phyloP scores from a whole-genome alignment of 2,888 invertebrate genomes.

The Tetramorium bicarinatum region DNA sequence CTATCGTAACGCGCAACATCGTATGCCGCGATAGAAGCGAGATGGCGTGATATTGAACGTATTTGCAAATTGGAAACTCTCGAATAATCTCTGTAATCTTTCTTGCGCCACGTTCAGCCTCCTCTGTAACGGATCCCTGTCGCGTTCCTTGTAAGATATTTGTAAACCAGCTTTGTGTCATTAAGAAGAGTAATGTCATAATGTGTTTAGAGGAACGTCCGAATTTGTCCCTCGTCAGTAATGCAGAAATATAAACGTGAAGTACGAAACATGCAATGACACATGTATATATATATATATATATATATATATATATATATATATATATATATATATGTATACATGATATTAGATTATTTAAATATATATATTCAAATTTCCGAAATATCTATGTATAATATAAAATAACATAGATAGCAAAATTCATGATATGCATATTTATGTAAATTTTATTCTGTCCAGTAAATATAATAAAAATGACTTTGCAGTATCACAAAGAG shows the following conservation, averaged over 20 bases:
- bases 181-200: constrained; percentile 42
- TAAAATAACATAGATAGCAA: constrained; percentile 5
- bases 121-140: constrained; percentile 23
- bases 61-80: constrained; percentile 63
- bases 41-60: constrained; percentile 38
- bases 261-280: neutral
- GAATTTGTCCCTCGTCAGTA: constrained; percentile 27
- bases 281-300: neutral
- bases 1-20: constrained; percentile 56
- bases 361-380: neutral
- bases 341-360: constrained; percentile 11
- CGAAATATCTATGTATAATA: neutral
- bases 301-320: neutral
- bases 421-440: constrained; percentile 47
- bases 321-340: neutral
- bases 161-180: constrained; percentile 42
- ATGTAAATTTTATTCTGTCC: constrained; percentile 43
- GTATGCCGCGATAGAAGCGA: constrained; percentile 29
- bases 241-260: neutral
- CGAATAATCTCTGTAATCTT: constrained; percentile 65
- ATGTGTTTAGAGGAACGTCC: constrained; percentile 1
- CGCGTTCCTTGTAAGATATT: constrained; percentile 35
- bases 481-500: constrained; percentile 5
- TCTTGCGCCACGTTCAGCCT: constrained; percentile 51
- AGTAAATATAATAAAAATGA: constrained; percentile 33